A percentile compares a stretch with the other conserved stretches of the same genome.
These are phyloP conservation scores for Zosterops borbonicus DNA, from an alignment of 2,113 vertebrate species.

Conservation along the genomic window DNA sequence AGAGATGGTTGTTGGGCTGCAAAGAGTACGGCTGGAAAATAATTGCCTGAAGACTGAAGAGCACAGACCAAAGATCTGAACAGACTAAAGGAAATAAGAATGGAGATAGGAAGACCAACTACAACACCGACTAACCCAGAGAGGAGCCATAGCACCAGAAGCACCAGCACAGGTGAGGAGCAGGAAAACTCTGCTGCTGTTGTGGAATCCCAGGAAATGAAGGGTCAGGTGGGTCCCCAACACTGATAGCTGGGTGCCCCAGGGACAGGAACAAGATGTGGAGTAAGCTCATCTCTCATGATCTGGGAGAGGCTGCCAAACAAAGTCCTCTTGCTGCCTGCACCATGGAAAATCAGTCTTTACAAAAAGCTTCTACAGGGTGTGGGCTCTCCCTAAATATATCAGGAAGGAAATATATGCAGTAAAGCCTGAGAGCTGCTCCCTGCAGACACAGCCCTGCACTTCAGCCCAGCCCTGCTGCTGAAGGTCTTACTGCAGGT, in stretches of 20 bases:
- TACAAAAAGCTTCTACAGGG: background rate
- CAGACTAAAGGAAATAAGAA: background rate
- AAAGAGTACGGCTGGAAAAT: background rate
- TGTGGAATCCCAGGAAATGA: background rate
- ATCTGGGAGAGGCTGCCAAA: background rate
- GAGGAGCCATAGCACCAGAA: background rate
- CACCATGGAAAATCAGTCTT: background rate
- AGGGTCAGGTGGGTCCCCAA: no score
- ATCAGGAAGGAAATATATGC: background rate
- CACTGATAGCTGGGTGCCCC: rapidly evolving
- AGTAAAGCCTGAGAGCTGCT: background rate
- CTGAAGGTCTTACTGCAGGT: background rate
- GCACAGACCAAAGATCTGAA: background rate
- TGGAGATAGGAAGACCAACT: background rate
- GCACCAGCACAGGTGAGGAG: background rate
- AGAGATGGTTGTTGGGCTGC: background rate
- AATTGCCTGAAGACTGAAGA: background rate
- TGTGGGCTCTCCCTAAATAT: background rate
- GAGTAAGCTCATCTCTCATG: background rate
- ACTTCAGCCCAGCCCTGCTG: background rate
- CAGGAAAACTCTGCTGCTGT: background rate
- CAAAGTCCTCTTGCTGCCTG: background rate
- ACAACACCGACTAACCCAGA: background rate
- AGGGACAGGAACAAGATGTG: background rate
- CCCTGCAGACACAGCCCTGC: background rate